Evolutionary conservation across 92 coral and sea anemone genomes (phyloP).

Genomic region (Actinostola sp.): DNA sequence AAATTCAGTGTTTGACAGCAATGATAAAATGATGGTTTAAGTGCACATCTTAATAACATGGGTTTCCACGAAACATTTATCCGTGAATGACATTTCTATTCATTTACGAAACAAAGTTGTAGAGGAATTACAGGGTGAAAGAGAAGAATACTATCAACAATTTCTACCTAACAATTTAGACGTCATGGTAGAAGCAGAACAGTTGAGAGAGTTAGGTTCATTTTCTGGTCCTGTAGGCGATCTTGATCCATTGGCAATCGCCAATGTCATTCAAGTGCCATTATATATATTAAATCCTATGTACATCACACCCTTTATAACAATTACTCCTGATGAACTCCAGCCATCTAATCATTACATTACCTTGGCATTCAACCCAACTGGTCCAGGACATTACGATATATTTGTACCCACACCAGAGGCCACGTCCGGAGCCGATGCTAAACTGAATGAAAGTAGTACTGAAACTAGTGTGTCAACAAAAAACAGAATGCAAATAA

Average conservation of each 20-base stretch:
- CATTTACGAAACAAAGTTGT: conserved; percentile 7
- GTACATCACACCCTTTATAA: conserved; percentile 7
- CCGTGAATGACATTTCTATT: conserved; percentile 8
- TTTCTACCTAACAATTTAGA: conserved; percentile 6
- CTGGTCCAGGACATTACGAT: conserved; percentile 11
- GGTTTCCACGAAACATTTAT: background rate
- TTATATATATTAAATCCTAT: conserved; percentile 5
- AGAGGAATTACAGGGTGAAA: conserved; percentile 3
- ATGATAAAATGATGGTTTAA: background rate
- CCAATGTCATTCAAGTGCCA: conserved; percentile 8
- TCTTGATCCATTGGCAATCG: conserved; percentile 4
- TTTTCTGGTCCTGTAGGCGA: conserved; percentile 19
- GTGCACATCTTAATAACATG: conserved; percentile 14
- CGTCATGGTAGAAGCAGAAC: conserved; percentile 16
- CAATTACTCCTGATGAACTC: conserved; percentile 14
- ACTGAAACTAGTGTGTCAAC: background rate
- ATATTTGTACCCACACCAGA: conserved; percentile 3
- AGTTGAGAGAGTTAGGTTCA: conserved; percentile 7
- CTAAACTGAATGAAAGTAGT: conserved; percentile 1
- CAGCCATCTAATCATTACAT: conserved; percentile 11
- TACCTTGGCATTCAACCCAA: conserved; percentile 12
- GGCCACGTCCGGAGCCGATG: background rate
- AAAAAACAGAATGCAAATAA: background rate
- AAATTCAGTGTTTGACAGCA: background rate
- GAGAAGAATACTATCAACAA: conserved; percentile 13